Percentiles rank a stretch among this genome's conserved stretches.
These are phyloP conservation scores for Trissonchulus latispiculum DNA, from an alignment of 2,888 invertebrate genomes.

Conservation along the genomic window DNA sequence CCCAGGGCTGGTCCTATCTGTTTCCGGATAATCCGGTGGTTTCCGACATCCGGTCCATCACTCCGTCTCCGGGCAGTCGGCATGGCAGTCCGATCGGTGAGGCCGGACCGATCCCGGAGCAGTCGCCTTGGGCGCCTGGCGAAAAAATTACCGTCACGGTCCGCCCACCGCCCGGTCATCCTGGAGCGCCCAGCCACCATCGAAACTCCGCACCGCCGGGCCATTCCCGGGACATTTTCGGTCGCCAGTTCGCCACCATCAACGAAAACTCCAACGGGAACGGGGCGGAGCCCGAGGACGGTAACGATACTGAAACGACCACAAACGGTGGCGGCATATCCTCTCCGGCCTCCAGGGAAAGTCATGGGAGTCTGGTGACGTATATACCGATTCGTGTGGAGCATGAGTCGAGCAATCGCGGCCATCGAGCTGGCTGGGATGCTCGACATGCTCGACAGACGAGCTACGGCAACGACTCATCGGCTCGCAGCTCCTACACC, in stretches of 20 bases:
- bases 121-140: background rate
- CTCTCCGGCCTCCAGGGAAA: background rate
- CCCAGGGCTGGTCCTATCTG: constrained; percentile 21
- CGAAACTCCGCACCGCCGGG: background rate
- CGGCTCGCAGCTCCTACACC: background rate
- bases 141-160: background rate
- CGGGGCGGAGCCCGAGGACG: background rate
- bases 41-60: background rate
- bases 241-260: background rate
- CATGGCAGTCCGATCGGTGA: no score
- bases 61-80: background rate
- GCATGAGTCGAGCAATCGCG: background rate
- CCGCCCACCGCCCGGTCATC: background rate
- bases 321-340: background rate
- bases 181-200: background rate
- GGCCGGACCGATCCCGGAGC: no score
- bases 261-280: background rate
- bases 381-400: constrained; percentile 10
- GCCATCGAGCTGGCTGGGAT: background rate
- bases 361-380: background rate
- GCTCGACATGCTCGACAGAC: background rate
- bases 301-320: no score
- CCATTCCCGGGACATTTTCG: background rate
- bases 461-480: background rate
- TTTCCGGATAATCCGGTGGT: constrained; percentile 20